Base-by-base conservation (phyloP, 2,888 invertebrate genomes). In the Drosophila formosana region DNA sequence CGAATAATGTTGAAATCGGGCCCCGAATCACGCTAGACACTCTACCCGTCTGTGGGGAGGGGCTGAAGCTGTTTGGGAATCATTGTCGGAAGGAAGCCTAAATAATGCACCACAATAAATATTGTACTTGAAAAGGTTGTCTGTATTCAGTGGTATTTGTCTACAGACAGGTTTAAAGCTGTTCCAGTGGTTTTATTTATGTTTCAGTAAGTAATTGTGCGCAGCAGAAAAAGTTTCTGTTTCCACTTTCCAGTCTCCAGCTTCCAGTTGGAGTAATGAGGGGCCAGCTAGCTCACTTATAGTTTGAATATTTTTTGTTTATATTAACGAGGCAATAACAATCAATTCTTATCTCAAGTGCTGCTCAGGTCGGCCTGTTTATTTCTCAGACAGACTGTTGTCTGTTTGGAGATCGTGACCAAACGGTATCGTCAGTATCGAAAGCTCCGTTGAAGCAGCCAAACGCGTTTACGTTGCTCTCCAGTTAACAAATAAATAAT, bases 11-110 rank as follows among this genome's bases (percentile, higher is more conserved):
- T 26, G 39, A 49, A 1, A 26, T 85, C 4, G 74, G 46, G 13
- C 75, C 81, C 0, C 74, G 85, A 7, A 80, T 89, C 32, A 66
- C 75, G 4, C 61, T 85, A 37, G 85, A 86, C 0, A 50, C 89
- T 2, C 7, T 69, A 11, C 66, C 47, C 13, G 45, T 66, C 3
- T 85, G 85, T 41, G 53, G 28, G 3, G 57, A 68, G 1, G 89
- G 89, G 1, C 66, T 43, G 1, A 72, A 52, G 2, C 43, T 75
- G 1, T 47, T 39, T 6, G 67, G 55, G 0, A 52, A 28, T 11
- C 78, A 75, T 50, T 85, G 85, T 55, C 89, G 84, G 6, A 77
- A 70, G 34, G 28, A 25, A 39, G 83, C 63, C 25, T 88, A 66
- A 30, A 26, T 11, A 30, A 1, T 5, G 4, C 3, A 2, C 18